Base-by-base conservation (phyloP, 2,797 vertebrate species). In the Molossus alvarezi region DNA sequence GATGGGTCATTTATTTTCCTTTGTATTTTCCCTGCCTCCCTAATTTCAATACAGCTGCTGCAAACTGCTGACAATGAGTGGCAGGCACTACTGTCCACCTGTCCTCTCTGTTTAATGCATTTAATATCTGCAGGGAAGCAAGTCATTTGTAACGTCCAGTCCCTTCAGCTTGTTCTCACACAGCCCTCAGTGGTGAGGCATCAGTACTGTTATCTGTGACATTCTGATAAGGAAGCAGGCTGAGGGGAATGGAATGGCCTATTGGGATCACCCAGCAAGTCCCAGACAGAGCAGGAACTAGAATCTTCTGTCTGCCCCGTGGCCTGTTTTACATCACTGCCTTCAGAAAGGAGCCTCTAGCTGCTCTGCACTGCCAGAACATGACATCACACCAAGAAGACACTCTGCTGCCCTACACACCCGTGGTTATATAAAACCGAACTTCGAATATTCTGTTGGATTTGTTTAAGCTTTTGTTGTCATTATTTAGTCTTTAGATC, bases 161-260 rank as follows among this genome's bases (percentile, higher is more conserved):
- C 77, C 55, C 21, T 75, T 75, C 91, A 92, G 64, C 84, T 90
- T 57, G 15, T 62, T 97, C 41, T 91, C 65, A 91, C 45, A 23
- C 29, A 94, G 55, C 41, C 15, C 72, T 90, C 73, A 60, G 51
- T 55, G 92, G 23, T 13, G 41, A 94, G 87, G 64, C 62, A 86
- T 88, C 45, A n/a, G 48, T 60, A 45, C 58, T 62, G 17, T 94
- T 97, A 96, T 95, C 95, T 95, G 94, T 83, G 90, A 87, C 69
- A 23, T 67, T 95, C 72, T 94, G 97, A 97, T 98, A 97, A 96
- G 87, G 55, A 96, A 91, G 21, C 73, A 91, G 95, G 65, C 67
- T 76, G 53, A 83, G 94, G 41, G 57, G 41, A 85, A 20, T 88
- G 57, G 51, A 71, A 51, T 91, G 91, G 69, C 51, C 81, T 92